Conservation (phyloP, 2,113 vertebrate genomes). For the Scalopus aquaticus region DNA sequence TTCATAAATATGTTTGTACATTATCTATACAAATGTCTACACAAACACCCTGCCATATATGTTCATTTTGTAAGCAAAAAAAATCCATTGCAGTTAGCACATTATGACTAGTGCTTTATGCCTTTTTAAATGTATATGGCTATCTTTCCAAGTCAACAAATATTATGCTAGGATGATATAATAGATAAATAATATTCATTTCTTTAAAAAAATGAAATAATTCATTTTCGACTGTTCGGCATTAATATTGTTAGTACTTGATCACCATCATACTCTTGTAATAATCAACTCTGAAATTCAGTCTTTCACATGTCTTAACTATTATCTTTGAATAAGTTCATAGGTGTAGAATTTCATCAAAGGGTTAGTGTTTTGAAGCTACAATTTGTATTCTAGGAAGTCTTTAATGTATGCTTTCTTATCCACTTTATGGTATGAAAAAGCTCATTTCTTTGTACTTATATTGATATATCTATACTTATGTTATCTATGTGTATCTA, state of each 20-base stretch:
- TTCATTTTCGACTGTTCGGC: background rate
- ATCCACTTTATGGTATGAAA: background rate
- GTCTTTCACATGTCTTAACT: background rate
- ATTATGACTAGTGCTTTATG: background rate
- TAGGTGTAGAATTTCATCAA: background rate
- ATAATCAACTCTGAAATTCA: background rate
- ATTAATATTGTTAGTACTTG: background rate
- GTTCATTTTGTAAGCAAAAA: background rate
- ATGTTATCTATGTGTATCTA: background rate
- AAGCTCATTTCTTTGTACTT: background rate
- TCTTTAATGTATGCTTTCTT: background rate
- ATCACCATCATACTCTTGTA: background rate
- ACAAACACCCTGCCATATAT: background rate
- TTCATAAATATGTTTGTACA: background rate
- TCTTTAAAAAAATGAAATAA: background rate
- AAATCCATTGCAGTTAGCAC: background rate
- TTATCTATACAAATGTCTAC: background rate
- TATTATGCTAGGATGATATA: background rate
- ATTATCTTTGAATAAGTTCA: background rate
- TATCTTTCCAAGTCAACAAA: background rate
- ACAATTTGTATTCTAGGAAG: background rate
- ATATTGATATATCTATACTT: background rate
- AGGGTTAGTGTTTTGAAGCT: background rate
- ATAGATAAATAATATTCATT: background rate
- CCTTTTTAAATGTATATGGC: background rate